A percentile compares a stretch with the other conserved stretches of the same genome.
Evolutionary conservation across 2,888 invertebrate species (phyloP).

Genomic region (Diaprepes abbreviatus): DNA sequence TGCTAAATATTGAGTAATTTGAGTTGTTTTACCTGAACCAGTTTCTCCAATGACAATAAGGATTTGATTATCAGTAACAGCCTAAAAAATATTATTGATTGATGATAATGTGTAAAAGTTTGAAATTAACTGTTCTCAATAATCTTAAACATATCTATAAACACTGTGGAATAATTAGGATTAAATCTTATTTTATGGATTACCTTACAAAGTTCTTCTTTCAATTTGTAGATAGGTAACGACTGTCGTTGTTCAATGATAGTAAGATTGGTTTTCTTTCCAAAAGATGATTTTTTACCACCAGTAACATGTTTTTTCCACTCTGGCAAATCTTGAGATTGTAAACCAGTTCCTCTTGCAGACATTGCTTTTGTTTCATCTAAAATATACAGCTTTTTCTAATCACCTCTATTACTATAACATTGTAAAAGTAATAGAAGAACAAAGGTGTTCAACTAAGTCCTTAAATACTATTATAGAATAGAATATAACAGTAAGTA

Average conservation of each 20-base stretch:
- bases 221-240: constrained; percentile 95
- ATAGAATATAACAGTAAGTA: no score
- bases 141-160: no score
- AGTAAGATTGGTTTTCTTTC: constrained; percentile 95
- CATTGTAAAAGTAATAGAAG: no score
- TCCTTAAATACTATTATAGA: no score
- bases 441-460: no score
- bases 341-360: constrained; percentile 85
- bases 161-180: no score
- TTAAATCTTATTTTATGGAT: no score
- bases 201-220: constrained; percentile 93
- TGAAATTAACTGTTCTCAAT: no score
- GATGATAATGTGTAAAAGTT: no score
- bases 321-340: constrained; percentile 94
- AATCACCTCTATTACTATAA: no score
- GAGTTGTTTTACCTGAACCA: constrained; percentile 98
- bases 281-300: constrained; percentile 97
- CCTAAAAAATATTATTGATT: constrained; percentile 68
- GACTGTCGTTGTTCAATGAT: constrained; percentile 96
- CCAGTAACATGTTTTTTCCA: constrained; percentile 99
- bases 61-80: constrained; percentile 96
- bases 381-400: no score
- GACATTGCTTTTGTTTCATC: constrained; percentile 68
- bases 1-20: constrained; percentile 98
- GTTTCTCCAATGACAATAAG: constrained; percentile 99